Evolutionary conservation across 1,140 invertebrate species (phyloP).

Genomic region (Hermetia illucens): DNA sequence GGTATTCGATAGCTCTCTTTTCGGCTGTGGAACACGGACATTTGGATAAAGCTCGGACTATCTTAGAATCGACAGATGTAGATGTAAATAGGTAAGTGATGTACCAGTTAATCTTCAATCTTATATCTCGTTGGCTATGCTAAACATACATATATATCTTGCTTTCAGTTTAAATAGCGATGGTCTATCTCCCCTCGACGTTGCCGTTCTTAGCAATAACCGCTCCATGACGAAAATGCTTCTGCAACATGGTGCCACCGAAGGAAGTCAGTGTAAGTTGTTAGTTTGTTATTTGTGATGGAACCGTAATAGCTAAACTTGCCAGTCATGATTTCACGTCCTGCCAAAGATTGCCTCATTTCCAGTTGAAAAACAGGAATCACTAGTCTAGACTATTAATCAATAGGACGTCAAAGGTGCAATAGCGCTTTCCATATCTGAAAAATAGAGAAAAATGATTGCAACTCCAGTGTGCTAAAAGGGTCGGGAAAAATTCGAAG

Average conservation of each 20-base stretch:
- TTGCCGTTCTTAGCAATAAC: slow-evolving; percentile 81
- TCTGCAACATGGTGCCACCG: slow-evolving; percentile 72
- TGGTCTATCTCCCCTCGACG: slow-evolving; percentile 75
- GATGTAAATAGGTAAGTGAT: slow-evolving; percentile 78
- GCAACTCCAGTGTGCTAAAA: too few species aligned
- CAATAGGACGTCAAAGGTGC: too few species aligned
- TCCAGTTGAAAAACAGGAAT: too few species aligned
- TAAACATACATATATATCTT: slow-evolving; percentile 5
- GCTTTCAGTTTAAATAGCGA: slow-evolving; percentile 67
- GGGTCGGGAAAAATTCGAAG: too few species aligned
- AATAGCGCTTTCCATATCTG: too few species aligned
- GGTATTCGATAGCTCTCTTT: slow-evolving; percentile 59
- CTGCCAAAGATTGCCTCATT: too few species aligned
- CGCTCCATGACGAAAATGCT: slow-evolving; percentile 75
- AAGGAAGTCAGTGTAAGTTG: slow-evolving; percentile 76
- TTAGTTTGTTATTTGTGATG: slow-evolving; percentile 2
- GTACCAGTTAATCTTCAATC: background rate
- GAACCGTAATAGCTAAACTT: too few species aligned
- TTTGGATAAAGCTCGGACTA: slow-evolving; percentile 74
- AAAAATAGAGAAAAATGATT: too few species aligned
- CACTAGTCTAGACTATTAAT: too few species aligned
- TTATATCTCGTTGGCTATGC: slow-evolving; percentile 1
- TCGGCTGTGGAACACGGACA: slow-evolving; percentile 87
- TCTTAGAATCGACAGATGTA: slow-evolving; percentile 78
- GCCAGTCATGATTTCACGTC: too few species aligned